Percentiles rank a stretch among this genome's conserved stretches.
Conservation (phyloP, 2,797 vertebrate genomes). For the Dendrocincla tyrannina region DNA sequence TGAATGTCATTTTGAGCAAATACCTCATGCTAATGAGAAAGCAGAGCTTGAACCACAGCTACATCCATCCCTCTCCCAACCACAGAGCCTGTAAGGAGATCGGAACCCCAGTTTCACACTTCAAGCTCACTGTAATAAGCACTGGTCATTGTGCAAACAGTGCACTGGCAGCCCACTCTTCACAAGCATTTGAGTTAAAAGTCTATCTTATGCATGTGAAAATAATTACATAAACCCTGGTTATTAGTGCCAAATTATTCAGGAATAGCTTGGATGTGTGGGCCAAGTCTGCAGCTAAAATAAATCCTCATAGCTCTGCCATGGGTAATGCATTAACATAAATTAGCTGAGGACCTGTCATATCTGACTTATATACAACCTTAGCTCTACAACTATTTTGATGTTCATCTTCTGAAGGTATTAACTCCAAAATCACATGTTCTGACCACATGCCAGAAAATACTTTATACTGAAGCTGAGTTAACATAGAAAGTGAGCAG, state of each 20-base stretch:
- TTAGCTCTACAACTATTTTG: neutral
- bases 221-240: neutral
- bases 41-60: neutral
- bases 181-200: neutral
- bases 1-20: neutral
- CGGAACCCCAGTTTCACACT: neutral
- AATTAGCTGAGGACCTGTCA: neutral
- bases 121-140: neutral
- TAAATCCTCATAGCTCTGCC: neutral
- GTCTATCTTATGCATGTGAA: neutral
- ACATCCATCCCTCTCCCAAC: neutral
- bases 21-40: neutral
- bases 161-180: neutral
- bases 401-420: neutral
- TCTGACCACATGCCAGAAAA: neutral
- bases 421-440: neutral
- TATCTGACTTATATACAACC: neutral
- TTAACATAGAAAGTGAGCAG: rapidly evolving
- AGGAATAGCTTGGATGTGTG: neutral
- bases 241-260: neutral
- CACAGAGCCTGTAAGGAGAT: neutral
- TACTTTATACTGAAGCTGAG: neutral
- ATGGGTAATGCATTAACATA: neutral
- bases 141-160: rapidly evolving
- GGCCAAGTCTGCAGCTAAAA: neutral